Conservation (phyloP, 2,888 invertebrate genomes). For the Aelia acuminata region DNA sequence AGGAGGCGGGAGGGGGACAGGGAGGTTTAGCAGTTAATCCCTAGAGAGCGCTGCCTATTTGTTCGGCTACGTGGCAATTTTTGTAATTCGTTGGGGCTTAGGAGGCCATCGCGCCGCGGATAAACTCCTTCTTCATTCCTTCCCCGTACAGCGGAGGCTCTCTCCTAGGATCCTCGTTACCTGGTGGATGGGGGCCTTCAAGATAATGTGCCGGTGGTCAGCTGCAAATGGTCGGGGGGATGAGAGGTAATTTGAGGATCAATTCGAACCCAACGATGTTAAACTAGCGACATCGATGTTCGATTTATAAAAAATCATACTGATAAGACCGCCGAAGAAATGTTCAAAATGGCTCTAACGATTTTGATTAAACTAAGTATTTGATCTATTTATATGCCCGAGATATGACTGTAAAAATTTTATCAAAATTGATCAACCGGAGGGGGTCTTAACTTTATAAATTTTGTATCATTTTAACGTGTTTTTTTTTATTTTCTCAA, state of each 20-base stretch:
- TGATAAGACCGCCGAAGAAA: no score
- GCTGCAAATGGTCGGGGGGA: background rate
- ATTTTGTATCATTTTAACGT: no score
- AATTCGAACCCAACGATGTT: background rate
- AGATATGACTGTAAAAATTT: no score
- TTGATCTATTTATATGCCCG: no score
- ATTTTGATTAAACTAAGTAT: no score
- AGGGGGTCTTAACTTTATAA: no score
- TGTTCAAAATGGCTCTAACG: no score
- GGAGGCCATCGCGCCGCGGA: background rate
- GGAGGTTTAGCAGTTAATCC: slow-evolving; percentile 45
- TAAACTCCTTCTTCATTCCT: slow-evolving; percentile 18
- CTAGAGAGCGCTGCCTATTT: background rate
- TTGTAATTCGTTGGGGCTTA: slow-evolving; percentile 37
- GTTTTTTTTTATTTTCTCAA: no score
- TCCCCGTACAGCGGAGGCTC: background rate
- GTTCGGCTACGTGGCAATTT: slow-evolving; percentile 44
- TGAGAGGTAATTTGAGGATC: background rate
- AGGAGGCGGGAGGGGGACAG: background rate
- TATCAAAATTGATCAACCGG: no score
- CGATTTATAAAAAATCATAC: no score
- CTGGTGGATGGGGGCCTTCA: background rate
- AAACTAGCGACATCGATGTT: no score
- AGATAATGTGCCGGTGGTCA: background rate
- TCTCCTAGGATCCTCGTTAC: background rate